Base-by-base conservation (phyloP, 2,888 invertebrate species). In the Catocala sponsa region DNA sequence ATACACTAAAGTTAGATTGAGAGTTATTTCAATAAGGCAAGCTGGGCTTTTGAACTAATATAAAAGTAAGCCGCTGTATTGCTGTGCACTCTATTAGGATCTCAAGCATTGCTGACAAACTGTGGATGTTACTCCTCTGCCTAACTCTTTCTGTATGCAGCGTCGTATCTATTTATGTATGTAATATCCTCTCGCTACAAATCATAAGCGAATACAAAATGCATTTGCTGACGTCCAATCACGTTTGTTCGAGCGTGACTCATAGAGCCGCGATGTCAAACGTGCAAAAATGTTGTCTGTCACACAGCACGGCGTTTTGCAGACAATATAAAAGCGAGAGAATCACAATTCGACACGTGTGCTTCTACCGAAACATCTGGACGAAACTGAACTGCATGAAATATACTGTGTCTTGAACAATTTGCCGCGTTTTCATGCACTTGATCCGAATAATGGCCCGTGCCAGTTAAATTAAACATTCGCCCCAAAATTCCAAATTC, bases 231-330 rank as follows among this genome's bases (percentile, higher is more conserved):
- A 74, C 68, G 58, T 63, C 63, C 74, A 61, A 67, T 71, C 66
- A 56, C 76, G 74, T 76, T 75, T 63, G 70, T 68, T 68, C 59
- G 59, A 58, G 66, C 74, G 64, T 80, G 78, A 71, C 59, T 68
- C 78, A 76, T 58, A 47, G 35, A 38, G 35, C 1, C 35, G 54
- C 63, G 47, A 44, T 35, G 42, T 51, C 52, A 77, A 79, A 88
- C 89, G 89, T 89, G 89, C 84, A 86, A 81, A 87, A 83, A 89
- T 90, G 86, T 80, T 71, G 79, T 70, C 78, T 72, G 74, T 68
- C 64, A 52, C 65, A 46, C 46, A 52, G 47, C 25, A 49, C 49
- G 58, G 48, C 58, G 55, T 56, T 63, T 60, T 42, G 58, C 62
- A 47, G 38, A 55, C 53, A 50, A 67, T 69, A 48, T 53, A 41